phyloP scores from a whole-genome alignment of 2,888 invertebrate genomes.

The Yponomeuta sedellus region DNA sequence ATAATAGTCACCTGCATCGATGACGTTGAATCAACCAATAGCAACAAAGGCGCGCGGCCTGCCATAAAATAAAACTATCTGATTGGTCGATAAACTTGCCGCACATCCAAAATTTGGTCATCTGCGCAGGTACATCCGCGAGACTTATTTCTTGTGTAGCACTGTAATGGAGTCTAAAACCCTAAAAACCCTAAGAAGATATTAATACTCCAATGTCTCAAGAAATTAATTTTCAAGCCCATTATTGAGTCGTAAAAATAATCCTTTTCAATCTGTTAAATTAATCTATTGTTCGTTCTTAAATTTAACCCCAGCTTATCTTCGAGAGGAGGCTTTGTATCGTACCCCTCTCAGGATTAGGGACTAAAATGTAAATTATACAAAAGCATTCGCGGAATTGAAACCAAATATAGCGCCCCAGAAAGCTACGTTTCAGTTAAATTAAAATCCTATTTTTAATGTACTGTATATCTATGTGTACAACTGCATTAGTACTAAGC shows the following conservation, averaged over 20 bases:
- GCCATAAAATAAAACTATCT: too few species aligned
- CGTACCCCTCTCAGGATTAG: conserved; percentile 38
- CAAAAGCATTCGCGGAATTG: conserved; percentile 35
- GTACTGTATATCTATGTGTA: neutral
- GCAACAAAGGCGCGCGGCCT: too few species aligned
- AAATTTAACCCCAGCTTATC: conserved; percentile 10
- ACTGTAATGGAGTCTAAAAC: too few species aligned
- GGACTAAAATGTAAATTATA: conserved; percentile 60
- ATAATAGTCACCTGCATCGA: too few species aligned
- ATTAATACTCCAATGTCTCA: neutral
- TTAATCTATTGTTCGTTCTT: conserved; percentile 10
- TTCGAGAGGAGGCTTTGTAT: conserved; percentile 15
- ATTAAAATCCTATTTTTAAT: neutral
- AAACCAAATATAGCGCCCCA: neutral
- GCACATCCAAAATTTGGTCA: too few species aligned
- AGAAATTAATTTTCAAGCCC: conserved; percentile 5
- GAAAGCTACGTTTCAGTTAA: neutral
- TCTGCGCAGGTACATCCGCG: too few species aligned
- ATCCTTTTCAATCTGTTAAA: conserved; percentile 14
- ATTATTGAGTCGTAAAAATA: conserved; percentile 11
- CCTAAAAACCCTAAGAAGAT: too few species aligned
- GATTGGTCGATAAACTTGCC: too few species aligned
- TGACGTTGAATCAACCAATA: too few species aligned
- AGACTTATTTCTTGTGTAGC: too few species aligned
- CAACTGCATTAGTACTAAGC: neutral